phyloP scores from a whole-genome alignment of 2,797 vertebrate genomes.

The Catostomus latipinnis region DNA sequence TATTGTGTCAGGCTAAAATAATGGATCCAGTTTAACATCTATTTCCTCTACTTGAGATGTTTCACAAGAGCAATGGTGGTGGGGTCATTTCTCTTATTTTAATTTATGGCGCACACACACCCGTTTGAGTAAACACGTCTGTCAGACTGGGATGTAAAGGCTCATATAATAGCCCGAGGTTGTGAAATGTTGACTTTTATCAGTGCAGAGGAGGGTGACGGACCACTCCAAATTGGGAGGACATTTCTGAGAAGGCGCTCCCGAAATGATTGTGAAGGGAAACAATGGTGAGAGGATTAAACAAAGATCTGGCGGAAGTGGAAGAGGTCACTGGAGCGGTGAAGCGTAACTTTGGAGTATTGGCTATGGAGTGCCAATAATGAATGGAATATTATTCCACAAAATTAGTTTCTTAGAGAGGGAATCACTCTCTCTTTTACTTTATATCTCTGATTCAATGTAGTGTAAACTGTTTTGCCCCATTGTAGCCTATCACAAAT shows the following conservation, averaged over 20 bases:
- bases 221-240: conserved; percentile 20
- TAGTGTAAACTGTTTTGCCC: neutral
- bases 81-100: conserved; percentile 52
- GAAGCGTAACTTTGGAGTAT: neutral
- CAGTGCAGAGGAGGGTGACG: conserved; percentile 24
- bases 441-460: neutral
- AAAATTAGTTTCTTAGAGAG: neutral
- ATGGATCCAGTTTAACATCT: neutral
- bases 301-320: conserved; percentile 44
- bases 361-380: neutral
- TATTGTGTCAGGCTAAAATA: too few relatives aligned
- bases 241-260: conserved; percentile 24
- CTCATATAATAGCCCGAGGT: conserved; percentile 57
- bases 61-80: conserved; percentile 44
- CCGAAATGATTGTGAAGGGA: conserved; percentile 23
- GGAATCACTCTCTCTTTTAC: neutral
- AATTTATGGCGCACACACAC: conserved; percentile 58
- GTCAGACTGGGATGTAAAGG: conserved; percentile 51
- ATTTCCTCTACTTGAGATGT: conserved; percentile 3
- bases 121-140: conserved; percentile 69
- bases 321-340: conserved; percentile 24
- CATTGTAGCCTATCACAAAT: neutral
- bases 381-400: conserved; percentile 19
- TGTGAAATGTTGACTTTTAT: conserved; percentile 65
- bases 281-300: conserved; percentile 44